Conservation (phyloP, 2,797 vertebrate genomes). For the Cossypha polioptera region DNA sequence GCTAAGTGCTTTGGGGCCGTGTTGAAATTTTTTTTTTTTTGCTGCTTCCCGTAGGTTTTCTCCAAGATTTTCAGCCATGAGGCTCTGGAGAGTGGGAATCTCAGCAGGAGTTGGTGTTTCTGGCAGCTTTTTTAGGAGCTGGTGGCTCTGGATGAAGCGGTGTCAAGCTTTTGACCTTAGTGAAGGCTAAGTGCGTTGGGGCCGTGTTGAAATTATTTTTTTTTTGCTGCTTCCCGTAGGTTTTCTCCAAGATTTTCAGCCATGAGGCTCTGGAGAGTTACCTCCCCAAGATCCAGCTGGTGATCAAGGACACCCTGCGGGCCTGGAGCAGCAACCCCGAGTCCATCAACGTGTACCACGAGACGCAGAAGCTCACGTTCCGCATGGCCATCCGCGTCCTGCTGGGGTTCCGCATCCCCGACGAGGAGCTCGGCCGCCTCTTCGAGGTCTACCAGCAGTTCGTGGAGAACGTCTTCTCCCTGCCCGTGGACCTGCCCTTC, state of each 20-base stretch:
- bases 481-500: conserved; percentile 94
- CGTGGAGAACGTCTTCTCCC: conserved; percentile 94
- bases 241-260: conserved; percentile 97
- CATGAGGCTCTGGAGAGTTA: conserved; percentile 94
- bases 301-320: conserved; percentile 92
- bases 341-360: conserved; percentile 91
- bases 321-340: conserved; percentile 93
- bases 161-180: background rate
- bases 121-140: background rate
- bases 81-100: conserved; percentile 82
- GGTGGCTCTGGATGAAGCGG: background rate
- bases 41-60: conserved; percentile 80
- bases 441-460: conserved; percentile 95
- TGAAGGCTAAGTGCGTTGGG: rapidly evolving
- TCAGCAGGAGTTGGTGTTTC: rapidly evolving
- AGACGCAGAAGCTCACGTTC: conserved; percentile 93
- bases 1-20: rapidly evolving
- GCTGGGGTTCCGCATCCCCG: conserved; percentile 90
- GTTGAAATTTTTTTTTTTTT: background rate
- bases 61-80: conserved; percentile 97
- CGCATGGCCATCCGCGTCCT: conserved; percentile 94
- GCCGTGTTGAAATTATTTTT: background rate
- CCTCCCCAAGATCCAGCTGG: conserved; percentile 94
- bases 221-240: conserved; percentile 59
- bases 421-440: conserved; percentile 88